Evolutionary conservation across 92 coral and sea anemone genomes (phyloP), one percentile per base, ranked within the genome.

Genomic region (Siderastrea siderea): DNA sequence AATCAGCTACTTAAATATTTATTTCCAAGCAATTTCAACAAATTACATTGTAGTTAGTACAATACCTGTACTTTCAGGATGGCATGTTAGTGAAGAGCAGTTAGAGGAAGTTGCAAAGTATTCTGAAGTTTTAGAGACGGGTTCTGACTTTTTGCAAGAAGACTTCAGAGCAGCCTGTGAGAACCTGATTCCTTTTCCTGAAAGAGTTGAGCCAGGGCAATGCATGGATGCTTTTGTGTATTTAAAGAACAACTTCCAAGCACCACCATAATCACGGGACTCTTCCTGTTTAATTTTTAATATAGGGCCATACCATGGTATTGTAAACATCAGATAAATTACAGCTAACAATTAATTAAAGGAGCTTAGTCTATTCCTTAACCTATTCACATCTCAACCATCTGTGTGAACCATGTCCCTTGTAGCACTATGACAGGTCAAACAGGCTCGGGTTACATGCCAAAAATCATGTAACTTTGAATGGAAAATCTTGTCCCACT

Each of bases 181-280:
- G 67, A 52, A 71, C 77, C 47, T 86, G 19, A 78, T 86, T 64
- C 84, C 90, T 52, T 78, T 86, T 57, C 90, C 90, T 64, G 84
- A 62, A 50, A 74, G 79, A 54, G 90, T 86, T 49, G 78, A 86
- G 78, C 90, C 85, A 7, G 68, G 47, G 48, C 59, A 86, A 78
- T 86, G 90, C 71, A 74, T 67, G 60, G 50, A 86, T 50, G 85
- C 90, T 63, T 78, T 74, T 67, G 63, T 78, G 77, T 86, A 50
- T 47, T 69, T 86, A 64, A 86, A 86, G 53, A 59, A 86, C 75
- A 86, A 65, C 67, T 77, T 57, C 68, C 51, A 57, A 47, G 82
- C 50, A 75, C 69, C 82, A 77, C 19, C 82, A 59, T 44, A 57
- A 59, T 77, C 58, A 57, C 26, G 64, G n/a, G n/a, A 59, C 14